These are phyloP conservation scores for Melospiza melodia DNA, from an alignment of 2,113 vertebrate genomes.

Conservation along the genomic window DNA sequence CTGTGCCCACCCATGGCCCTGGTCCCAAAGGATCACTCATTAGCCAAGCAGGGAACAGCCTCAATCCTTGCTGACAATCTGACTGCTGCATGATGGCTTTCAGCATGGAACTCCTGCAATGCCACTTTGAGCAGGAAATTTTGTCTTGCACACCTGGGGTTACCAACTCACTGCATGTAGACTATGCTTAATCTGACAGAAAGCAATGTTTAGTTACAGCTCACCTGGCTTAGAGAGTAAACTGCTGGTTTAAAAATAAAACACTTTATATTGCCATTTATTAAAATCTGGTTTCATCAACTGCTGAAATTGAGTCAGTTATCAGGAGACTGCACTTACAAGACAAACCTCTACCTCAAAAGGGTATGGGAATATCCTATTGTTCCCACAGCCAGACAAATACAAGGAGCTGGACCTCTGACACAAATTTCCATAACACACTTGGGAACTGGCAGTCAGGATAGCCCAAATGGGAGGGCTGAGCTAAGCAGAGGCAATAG, in stretches of 20 bases:
- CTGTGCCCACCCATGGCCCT: neutral
- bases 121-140: neutral
- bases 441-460: neutral
- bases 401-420: neutral
- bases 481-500: neutral
- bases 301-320: neutral
- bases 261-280: neutral
- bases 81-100: neutral
- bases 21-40: neutral
- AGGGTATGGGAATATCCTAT: neutral
- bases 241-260: neutral
- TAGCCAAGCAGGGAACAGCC: neutral
- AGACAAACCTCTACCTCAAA: neutral
- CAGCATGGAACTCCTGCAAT: neutral
- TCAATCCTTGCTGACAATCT: neutral
- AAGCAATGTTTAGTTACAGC: neutral
- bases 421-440: neutral
- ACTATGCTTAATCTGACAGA: fast-evolving
- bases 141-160: neutral
- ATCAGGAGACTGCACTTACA: neutral
- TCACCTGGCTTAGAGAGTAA: neutral
- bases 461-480: neutral
- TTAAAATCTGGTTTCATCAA: neutral
- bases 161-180: neutral
- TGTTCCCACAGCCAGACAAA: neutral